Percentiles rank a stretch among this genome's conserved stretches.
Evolutionary conservation across 2,888 invertebrate genomes (phyloP).

Genomic region (Chelonus formosanus): DNA sequence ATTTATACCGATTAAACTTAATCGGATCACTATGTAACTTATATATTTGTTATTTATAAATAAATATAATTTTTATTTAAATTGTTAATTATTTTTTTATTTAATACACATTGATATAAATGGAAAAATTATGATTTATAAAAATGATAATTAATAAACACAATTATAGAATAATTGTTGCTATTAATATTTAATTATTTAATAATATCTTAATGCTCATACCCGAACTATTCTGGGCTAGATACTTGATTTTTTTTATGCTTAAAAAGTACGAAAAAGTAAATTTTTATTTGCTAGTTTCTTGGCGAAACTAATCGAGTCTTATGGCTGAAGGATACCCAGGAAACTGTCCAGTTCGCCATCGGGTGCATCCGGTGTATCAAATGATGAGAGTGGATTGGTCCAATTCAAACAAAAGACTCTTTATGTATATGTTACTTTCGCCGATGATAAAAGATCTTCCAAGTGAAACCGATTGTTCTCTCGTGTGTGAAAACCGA

Average conservation of each 20-base stretch:
- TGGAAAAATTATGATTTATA: not conserved
- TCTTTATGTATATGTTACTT: conserved; percentile 48
- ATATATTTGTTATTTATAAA: conserved; percentile 59
- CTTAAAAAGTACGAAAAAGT: not conserved
- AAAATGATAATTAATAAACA: not conserved
- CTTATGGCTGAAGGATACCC: not conserved
- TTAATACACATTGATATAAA: conserved; percentile 36
- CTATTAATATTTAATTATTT: no score
- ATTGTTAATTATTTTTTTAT: conserved; percentile 32
- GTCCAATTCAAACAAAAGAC: conserved; percentile 27
- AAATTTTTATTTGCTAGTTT: not conserved
- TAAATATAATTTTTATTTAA: conserved; percentile 50
- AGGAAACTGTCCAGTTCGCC: conserved; percentile 22
- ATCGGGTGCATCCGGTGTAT: conserved; percentile 60
- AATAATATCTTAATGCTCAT: no score
- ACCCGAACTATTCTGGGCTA: no score
- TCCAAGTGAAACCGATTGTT: conserved; percentile 63
- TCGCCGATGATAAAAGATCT: conserved; percentile 55
- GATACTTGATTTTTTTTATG: not conserved
- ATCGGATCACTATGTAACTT: conserved; percentile 54
- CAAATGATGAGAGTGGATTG: conserved; percentile 36
- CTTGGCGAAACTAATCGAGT: conserved; percentile 27
- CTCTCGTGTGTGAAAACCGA: conserved; percentile 56
- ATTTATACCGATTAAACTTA: conserved; percentile 49
- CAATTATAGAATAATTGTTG: not conserved